Evolutionary conservation across 2,797 vertebrate genomes (phyloP).

Genomic region (Enteromius anoplus): DNA sequence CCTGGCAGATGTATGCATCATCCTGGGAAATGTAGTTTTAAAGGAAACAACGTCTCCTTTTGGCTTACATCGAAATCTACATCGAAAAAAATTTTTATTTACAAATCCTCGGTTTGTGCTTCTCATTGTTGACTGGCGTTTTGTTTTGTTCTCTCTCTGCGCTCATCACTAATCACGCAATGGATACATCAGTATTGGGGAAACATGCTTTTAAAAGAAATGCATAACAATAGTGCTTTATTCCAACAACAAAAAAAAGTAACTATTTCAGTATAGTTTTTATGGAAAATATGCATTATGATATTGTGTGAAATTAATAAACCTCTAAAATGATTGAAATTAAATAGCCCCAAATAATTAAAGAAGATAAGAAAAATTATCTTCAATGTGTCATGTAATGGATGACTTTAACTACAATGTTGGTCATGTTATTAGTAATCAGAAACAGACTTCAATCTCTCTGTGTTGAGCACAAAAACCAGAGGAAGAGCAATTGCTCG

Average conservation of each 20-base stretch:
- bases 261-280: background rate
- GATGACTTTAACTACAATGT: background rate
- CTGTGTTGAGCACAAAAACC: background rate
- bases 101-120: too few relatives aligned
- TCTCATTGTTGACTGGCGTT: too few relatives aligned
- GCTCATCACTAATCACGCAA: too few relatives aligned
- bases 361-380: too few relatives aligned
- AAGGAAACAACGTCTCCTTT: too few relatives aligned
- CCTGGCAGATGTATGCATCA: too few relatives aligned
- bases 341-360: background rate
- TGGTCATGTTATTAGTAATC: background rate
- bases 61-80: too few relatives aligned
- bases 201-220: background rate
- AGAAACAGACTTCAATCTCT: background rate
- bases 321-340: background rate
- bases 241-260: background rate
- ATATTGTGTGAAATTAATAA: background rate
- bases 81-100: too few relatives aligned
- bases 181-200: background rate
- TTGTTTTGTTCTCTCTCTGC: too few relatives aligned
- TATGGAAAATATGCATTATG: background rate
- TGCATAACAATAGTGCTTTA: background rate
- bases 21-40: too few relatives aligned
- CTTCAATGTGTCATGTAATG: background rate
- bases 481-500: background rate